Evolutionary conservation across 2,888 invertebrate species (phyloP), one percentile per base, ranked within the genome.

Genomic region (Lasioglossum oenotherae): DNA sequence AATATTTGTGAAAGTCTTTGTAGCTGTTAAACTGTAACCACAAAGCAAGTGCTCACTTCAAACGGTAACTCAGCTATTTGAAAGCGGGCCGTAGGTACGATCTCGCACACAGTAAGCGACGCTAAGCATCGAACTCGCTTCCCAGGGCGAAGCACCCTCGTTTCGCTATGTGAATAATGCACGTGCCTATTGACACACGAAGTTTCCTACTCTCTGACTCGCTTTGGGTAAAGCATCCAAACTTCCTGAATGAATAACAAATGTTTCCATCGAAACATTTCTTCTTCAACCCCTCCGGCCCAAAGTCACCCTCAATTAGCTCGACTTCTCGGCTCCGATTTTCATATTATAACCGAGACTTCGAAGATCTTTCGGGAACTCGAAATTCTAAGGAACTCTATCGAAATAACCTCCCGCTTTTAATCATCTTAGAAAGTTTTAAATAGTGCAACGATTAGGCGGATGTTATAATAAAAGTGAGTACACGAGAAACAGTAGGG

Each of bases 101-200:
- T 79, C 77, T 69, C 64, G 71, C 44, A 73, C 72, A 71, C 60
- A 44, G 74, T 78, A 74, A 78, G 78, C 77, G 71, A 84, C 57
- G 80, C 76, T 77, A 79, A 76, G 78, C 81, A 81, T 78, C 76
- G 85, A 84, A 84, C 67, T 76, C 69, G 76, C 78, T 80, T 81
- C 79, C 71, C 81, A 53, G 78, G 72, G 75, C 83, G 75, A 57
- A 72, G 75, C 74, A 83, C 78, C 81, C 82, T 88, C 85, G 80
- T 77, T 86, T 86, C 80, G 27, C 85, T 80, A 41, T 73, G 81
- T 89, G 88, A 90, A 89, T 89, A 90, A 90, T 90, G 79, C 85
- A 89, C 89, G 77, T 73, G 81, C 53, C 80, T 88, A 90, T 90
- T 87, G 89, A 87, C 87, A 89, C 57, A 86, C 83, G 53, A 72